Evolutionary conservation across 2,797 vertebrate genomes (phyloP).

Genomic region (Mareca strepera): DNA sequence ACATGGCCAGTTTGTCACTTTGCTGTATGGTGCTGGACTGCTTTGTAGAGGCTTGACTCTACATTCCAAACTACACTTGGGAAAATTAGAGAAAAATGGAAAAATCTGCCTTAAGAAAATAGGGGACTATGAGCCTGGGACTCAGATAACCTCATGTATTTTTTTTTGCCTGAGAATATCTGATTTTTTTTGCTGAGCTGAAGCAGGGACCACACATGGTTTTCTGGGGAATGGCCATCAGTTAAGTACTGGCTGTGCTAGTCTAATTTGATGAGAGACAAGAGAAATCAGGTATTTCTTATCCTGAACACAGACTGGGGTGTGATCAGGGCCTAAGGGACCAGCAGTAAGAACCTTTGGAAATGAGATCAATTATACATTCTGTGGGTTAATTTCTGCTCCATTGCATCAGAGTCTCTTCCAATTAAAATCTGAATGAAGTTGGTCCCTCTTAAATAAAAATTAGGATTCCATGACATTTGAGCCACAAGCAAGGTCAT

Average conservation of each 20-base stretch:
- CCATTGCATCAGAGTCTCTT: neutral
- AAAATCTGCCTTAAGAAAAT: neutral
- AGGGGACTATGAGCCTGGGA: neutral
- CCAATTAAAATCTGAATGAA: constrained; percentile 8
- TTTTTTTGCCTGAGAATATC: neutral
- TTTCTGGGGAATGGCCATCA: neutral
- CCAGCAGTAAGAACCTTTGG: neutral
- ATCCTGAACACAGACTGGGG: neutral
- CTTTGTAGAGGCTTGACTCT: neutral
- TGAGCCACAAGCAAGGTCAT: constrained; percentile 35
- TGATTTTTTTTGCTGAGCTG: neutral
- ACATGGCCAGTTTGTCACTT: neutral
- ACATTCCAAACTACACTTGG: neutral
- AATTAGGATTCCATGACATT: constrained; percentile 35
- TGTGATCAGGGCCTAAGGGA: neutral
- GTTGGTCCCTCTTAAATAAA: neutral
- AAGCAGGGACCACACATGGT: constrained; percentile 23
- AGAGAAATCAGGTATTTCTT: constrained; percentile 54
- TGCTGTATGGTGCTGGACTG: neutral
- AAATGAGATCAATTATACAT: constrained; percentile 7
- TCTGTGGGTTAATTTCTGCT: constrained; percentile 21
- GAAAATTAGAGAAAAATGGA: neutral
- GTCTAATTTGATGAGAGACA: constrained; percentile 25
- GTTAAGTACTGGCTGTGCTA: constrained; percentile 7
- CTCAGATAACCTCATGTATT: neutral